phyloP scores from a whole-genome alignment of 92 coral and sea anemone species.

The Pocillopora meandrina region DNA sequence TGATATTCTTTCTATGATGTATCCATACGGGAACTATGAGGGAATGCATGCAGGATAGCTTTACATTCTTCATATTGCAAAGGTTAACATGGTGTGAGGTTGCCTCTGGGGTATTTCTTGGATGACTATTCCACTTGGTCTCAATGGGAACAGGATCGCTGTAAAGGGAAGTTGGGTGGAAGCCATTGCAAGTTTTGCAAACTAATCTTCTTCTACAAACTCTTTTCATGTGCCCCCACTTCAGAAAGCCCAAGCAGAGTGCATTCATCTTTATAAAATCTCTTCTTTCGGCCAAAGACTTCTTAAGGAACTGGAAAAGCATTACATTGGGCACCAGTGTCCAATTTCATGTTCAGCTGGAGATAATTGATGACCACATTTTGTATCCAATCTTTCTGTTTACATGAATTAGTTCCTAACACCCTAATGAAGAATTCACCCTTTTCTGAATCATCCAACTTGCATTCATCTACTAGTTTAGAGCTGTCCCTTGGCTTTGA shows the following conservation, averaged over 20 bases:
- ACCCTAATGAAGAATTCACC: no score
- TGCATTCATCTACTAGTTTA: background rate
- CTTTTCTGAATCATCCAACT: slow-evolving; percentile 21
- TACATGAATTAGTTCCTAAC: background rate
- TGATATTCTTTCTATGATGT: slow-evolving; percentile 23
- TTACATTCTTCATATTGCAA: background rate
- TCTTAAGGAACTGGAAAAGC: slow-evolving; percentile 14
- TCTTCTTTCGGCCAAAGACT: slow-evolving; percentile 40
- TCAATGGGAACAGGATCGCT: background rate
- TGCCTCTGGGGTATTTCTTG: background rate
- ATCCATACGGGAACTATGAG: slow-evolving; percentile 69
- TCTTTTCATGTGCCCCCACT: slow-evolving; percentile 47
- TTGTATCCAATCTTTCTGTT: slow-evolving; percentile 36
- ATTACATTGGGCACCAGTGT: slow-evolving; percentile 28
- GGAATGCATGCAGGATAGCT: slow-evolving; percentile 34
- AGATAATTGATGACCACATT: slow-evolving; percentile 25
- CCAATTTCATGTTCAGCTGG: slow-evolving; percentile 40
- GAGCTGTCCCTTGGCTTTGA: slow-evolving; percentile 3
- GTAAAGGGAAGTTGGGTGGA: slow-evolving; percentile 52
- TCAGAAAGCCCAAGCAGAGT: slow-evolving; percentile 46
- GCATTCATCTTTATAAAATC: slow-evolving; percentile 27
- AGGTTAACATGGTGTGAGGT: slow-evolving; percentile 13
- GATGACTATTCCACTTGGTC: background rate
- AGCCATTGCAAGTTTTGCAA: slow-evolving; percentile 38
- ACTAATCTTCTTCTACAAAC: slow-evolving; percentile 26